Conservation (phyloP, 2,113 vertebrate species). For the Carlito syrichta region DNA sequence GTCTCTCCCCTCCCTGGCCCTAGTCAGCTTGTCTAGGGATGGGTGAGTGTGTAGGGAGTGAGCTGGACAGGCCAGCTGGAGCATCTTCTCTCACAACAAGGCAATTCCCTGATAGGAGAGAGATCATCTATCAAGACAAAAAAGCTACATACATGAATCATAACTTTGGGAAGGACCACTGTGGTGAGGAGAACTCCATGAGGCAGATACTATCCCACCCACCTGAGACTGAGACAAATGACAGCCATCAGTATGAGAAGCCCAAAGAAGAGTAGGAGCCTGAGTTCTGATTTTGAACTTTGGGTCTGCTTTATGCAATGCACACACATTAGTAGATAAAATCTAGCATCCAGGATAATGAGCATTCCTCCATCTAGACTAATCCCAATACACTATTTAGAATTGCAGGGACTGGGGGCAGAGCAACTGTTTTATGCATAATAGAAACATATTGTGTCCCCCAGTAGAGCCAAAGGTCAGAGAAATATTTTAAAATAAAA, state of each 20-base stretch:
- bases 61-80: not conserved
- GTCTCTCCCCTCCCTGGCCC: too few species aligned
- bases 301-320: not conserved
- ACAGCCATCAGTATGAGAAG: not conserved
- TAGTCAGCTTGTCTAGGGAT: too few species aligned
- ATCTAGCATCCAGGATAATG: not conserved
- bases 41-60: too few species aligned
- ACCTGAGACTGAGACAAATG: not conserved
- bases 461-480: not conserved
- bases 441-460: not conserved
- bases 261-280: not conserved
- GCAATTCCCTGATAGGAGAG: not conserved
- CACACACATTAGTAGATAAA: not conserved
- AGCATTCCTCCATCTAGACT: not conserved
- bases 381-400: not conserved
- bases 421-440: not conserved
- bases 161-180: not conserved
- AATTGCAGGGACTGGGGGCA: not conserved
- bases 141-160: not conserved
- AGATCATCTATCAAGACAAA: not conserved
- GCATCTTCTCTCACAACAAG: not conserved
- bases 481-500: not conserved
- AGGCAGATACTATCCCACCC: not conserved
- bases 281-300: not conserved
- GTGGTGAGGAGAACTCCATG: not conserved